Evolutionary conservation across 2,888 invertebrate species (phyloP), one percentile per base, ranked within the genome.

Genomic region (Dynastes grantii): DNA sequence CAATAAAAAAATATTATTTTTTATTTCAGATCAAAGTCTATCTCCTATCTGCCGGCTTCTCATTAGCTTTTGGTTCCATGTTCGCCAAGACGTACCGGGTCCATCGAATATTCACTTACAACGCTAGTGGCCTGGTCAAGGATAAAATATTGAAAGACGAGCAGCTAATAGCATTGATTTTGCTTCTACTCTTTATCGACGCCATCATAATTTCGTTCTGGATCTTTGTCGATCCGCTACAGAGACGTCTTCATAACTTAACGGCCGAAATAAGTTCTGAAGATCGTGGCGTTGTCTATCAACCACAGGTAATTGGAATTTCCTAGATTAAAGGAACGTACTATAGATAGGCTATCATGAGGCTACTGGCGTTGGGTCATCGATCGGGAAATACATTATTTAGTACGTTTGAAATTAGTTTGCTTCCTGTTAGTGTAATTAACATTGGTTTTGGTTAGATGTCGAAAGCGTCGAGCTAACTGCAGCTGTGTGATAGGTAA

Each of bases 71-170:
- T 86, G 97, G 97, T 51, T 96, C 97, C 27, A 97, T 97, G 95
- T 97, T 97, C 87, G 96, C 97, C 2, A 97, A 97, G 90, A 97
- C 97, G 0, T 97, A 97, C 89, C 90, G 97, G 75, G 97, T 97
- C 13, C 97, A 97, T 89, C 92, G 96, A 85, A 96, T 97, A 88
- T 97, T 97, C 88, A 95, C 96, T 79, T 93, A 95, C 83, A 94
- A 95, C 83, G 92, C 94, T 55, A 94, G 95, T 83, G 94, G 95
- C 0, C 93, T 97, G 0, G 95, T 97, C 82, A 96, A 95, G 88
- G 96, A 96, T 84, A 97, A 96, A 92, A 91, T 97, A 80, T 92
- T 98, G 4, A 96, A 96, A 90, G 97, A 97, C 89, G 96, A 95
- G 61, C 97, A 96, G 83, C 91, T 98, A 58, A 95, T 97, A 85